phyloP scores from a whole-genome alignment of 2,113 vertebrate genomes.

The Brachyhypopomus occidentalis region DNA sequence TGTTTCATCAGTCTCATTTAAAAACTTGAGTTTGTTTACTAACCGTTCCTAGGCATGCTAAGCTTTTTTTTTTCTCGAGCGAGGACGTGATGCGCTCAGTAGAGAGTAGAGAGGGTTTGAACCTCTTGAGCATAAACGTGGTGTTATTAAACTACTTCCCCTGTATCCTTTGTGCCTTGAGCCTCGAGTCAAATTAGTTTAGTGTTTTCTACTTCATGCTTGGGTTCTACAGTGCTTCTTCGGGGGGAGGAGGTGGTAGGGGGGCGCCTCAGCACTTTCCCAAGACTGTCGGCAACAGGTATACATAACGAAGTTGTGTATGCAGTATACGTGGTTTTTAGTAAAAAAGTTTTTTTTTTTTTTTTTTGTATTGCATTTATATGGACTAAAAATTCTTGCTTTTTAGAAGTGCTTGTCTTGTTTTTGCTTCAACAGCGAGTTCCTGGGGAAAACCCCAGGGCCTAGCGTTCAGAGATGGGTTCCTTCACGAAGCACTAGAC shows the following conservation, averaged over 20 bases:
- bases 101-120: too few species aligned
- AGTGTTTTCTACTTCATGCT: neutral
- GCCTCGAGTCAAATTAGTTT: too few species aligned
- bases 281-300: slow-evolving; percentile 99
- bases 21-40: too few species aligned
- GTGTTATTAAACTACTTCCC: too few species aligned
- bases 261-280: slow-evolving; percentile 99
- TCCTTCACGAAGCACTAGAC: slow-evolving; percentile 99
- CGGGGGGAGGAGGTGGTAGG: slow-evolving; percentile 97
- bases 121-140: too few species aligned
- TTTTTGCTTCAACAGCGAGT: slow-evolving; percentile 81
- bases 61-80: neutral
- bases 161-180: too few species aligned
- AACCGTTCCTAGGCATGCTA: too few species aligned
- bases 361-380: neutral
- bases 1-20: too few species aligned
- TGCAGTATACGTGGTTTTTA: neutral
- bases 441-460: slow-evolving; percentile 99
- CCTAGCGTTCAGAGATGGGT: slow-evolving; percentile 99
- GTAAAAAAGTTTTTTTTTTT: neutral
- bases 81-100: too few species aligned
- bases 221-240: slow-evolving; percentile 88
- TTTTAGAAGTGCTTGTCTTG: neutral
- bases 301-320: slow-evolving; percentile 20
- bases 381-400: neutral